phyloP scores from a whole-genome alignment of 2,113 vertebrate species.

The Cyrtonyx montezumae region DNA sequence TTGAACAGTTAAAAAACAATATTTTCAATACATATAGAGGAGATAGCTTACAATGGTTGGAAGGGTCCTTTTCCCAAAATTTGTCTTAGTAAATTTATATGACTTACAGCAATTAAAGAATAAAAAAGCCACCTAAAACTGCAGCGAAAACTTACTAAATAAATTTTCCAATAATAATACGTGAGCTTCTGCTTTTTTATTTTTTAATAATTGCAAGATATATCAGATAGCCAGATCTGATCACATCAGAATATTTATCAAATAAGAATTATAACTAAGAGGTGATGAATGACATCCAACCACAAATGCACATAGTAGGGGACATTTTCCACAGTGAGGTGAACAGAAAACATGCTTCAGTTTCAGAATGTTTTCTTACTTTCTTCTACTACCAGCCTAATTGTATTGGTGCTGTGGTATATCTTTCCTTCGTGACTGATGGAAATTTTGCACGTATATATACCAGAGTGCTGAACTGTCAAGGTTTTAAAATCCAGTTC shows the following conservation, averaged over 20 bases:
- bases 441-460: constrained; percentile 76
- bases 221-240: neutral
- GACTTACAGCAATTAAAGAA: neutral
- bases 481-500: constrained; percentile 52
- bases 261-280: neutral
- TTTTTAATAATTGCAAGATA: neutral
- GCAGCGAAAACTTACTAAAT: neutral
- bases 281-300: neutral
- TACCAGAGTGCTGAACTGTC: constrained; percentile 64
- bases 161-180: neutral
- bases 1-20: neutral
- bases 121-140: neutral
- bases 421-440: constrained; percentile 51
- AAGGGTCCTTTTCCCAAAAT: neutral
- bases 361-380: constrained; percentile 67
- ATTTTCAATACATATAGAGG: neutral
- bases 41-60: neutral
- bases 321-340: neutral
- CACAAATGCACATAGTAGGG: neutral
- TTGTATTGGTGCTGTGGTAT: constrained; percentile 72
- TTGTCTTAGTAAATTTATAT: neutral
- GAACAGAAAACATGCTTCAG: neutral
- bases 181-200: neutral
- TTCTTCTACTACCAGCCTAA: constrained; percentile 61
- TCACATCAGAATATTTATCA: neutral